Base-by-base conservation (phyloP, 2,797 vertebrate genomes). In the Intellagama lesueurii region DNA sequence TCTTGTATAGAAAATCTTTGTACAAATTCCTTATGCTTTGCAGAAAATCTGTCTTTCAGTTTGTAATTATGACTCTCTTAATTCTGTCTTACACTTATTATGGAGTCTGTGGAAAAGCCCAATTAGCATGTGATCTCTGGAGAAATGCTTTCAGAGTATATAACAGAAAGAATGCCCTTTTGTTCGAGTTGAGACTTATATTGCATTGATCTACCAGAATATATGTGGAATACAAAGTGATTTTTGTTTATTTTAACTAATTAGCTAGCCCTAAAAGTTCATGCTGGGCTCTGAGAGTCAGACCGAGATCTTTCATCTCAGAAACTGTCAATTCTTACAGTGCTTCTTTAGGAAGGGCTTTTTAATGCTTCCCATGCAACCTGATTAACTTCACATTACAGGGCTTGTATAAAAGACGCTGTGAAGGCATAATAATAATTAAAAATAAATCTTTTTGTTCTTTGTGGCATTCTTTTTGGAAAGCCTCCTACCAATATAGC, bases 211-310 rank as follows among this genome's bases (percentile, higher is more conserved):
- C 88, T 32, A 86, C 76, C 79, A 90, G 83, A 92, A 89, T 75
- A 49, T 60, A 80, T 75, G 56, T 1, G 87, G 9, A 81, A 81
- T 81, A 28, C 70, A 66, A 79, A 88, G 77, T 70, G 16, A 24
- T 89, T 75, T 86, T 81, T 89, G 44, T 52, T 32, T 5, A n/a
- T 91, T 90, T 92, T 49, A 0, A 81, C 30, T 64, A 91, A 60
- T 91, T 91, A 68, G 87, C 81, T 91, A 92, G 24, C 69, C 82
- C 76, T 93, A 92, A 94, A 95, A 95, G 90, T 89, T 90, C 92
- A 85, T 81, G 91, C 75, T 92, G 87, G 87, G 87, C 87, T 94
- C 73, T 84, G 11, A n/a, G 90, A 91, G 85, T 91, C 90, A 92
- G 93, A 88, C 89, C 92, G 89, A 83, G 86, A 35, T 76, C 56